These are phyloP conservation scores for Eupithecia abbreviata DNA, from an alignment of 2,888 invertebrate genomes.

Conservation along the genomic window DNA sequence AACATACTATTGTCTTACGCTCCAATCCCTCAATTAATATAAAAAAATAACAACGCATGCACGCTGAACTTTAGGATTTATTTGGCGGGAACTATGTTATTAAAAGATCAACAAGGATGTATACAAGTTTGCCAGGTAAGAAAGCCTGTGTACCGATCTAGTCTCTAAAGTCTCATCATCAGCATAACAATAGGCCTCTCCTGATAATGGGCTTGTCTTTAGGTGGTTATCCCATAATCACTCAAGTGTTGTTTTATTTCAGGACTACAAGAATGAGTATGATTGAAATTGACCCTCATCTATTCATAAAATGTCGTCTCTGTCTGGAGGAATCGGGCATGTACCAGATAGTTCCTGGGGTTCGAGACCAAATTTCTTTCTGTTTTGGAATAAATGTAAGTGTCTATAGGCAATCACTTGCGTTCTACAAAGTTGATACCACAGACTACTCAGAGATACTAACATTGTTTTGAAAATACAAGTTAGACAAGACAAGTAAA, in stretches of 20 bases:
- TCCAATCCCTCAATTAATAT: background rate
- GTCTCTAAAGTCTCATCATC: background rate
- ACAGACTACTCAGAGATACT: too few relatives aligned
- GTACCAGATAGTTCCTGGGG: constrained; percentile 70
- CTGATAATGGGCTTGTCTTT: background rate
- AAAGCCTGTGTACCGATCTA: background rate
- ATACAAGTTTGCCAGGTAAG: background rate
- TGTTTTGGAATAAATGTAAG: constrained; percentile 76
- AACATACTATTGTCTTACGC: background rate
- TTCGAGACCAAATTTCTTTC: constrained; percentile 69
- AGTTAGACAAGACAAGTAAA: background rate
- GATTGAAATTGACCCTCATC: constrained; percentile 67
- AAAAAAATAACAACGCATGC: background rate
- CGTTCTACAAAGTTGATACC: background rate
- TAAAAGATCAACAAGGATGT: background rate
- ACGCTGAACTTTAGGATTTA: background rate
- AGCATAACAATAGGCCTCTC: background rate
- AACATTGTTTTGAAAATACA: background rate
- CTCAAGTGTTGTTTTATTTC: constrained; percentile 21
- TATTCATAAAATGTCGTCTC: constrained; percentile 73
- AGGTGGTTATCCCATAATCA: background rate
- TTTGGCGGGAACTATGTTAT: background rate
- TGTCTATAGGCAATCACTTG: constrained; percentile 25
- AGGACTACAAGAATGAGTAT: constrained; percentile 52
- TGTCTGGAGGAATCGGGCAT: constrained; percentile 71